Evolutionary conservation across 2,888 invertebrate species (phyloP).

Genomic region (Drosophila paracracens): DNA sequence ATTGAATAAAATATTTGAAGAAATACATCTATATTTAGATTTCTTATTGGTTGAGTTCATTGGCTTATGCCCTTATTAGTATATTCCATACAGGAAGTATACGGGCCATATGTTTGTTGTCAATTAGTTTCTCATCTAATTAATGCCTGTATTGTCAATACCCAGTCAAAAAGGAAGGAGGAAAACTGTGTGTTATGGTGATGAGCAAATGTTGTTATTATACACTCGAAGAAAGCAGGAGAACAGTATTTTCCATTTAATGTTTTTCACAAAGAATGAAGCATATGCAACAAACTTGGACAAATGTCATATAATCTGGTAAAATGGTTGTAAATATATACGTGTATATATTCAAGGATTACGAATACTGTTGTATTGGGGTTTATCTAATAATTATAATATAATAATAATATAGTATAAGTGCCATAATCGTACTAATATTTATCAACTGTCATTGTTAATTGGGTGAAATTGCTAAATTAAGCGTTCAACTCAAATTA

Average conservation of each 20-base stretch:
- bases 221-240: neutral
- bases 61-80: neutral
- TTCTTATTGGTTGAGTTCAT: neutral
- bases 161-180: neutral
- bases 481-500: slow-evolving; percentile 67
- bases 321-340: neutral
- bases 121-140: neutral
- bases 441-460: slow-evolving; percentile 54
- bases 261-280: neutral
- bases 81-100: neutral
- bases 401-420: neutral
- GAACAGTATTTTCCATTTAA: neutral
- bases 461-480: slow-evolving; percentile 69
- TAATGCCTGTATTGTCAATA: neutral
- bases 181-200: neutral
- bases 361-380: neutral
- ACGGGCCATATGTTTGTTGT: neutral
- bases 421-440: slow-evolving; percentile 8
- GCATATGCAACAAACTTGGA: neutral
- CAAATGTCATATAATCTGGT: neutral
- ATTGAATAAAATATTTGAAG: neutral
- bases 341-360: neutral
- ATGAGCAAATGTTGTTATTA: neutral
- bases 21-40: neutral
- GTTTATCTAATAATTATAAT: neutral